Conservation (phyloP, 2,888 invertebrate species). For the Sclerodermus sp. region DNA sequence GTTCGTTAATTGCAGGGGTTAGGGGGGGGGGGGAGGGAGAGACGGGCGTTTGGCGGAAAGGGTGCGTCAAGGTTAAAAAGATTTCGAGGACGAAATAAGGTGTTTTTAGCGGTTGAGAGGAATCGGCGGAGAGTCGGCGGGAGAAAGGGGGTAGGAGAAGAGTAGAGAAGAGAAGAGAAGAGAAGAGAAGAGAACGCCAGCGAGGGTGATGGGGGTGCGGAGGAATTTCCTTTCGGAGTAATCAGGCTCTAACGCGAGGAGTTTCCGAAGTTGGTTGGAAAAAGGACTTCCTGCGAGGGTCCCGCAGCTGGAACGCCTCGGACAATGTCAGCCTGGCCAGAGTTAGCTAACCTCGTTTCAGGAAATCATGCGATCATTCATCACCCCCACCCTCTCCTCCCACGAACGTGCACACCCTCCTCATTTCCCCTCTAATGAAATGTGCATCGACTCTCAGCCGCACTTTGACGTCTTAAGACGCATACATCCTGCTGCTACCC, state of each 20-base stretch:
- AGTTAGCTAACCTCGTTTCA: slow-evolving; percentile 25
- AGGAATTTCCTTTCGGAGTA: slow-evolving; percentile 1
- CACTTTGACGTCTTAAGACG: no score
- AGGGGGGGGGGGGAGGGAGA: not conserved
- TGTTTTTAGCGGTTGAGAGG: not conserved
- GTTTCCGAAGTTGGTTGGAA: no score
- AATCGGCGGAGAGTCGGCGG: not conserved
- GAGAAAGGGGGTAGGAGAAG: no score
- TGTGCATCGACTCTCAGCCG: slow-evolving; percentile 15
- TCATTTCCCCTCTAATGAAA: slow-evolving; percentile 23
- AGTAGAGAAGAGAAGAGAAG: no score
- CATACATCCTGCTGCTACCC: no score
- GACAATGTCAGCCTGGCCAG: slow-evolving; percentile 28
- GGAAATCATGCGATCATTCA: slow-evolving; percentile 32
- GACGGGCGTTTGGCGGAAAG: not conserved
- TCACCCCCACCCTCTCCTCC: slow-evolving; percentile 10
- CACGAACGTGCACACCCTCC: slow-evolving; percentile 2
- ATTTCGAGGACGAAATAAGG: not conserved
- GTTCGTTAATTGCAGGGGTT: not conserved
- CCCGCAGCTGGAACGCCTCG: slow-evolving; percentile 22
- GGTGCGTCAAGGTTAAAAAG: not conserved
- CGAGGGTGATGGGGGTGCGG: not conserved
- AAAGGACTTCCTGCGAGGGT: no score
- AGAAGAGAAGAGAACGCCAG: not conserved
- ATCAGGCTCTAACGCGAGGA: no score